Base-by-base conservation (phyloP, 2,797 vertebrate species). In the Helarctos malayanus region DNA sequence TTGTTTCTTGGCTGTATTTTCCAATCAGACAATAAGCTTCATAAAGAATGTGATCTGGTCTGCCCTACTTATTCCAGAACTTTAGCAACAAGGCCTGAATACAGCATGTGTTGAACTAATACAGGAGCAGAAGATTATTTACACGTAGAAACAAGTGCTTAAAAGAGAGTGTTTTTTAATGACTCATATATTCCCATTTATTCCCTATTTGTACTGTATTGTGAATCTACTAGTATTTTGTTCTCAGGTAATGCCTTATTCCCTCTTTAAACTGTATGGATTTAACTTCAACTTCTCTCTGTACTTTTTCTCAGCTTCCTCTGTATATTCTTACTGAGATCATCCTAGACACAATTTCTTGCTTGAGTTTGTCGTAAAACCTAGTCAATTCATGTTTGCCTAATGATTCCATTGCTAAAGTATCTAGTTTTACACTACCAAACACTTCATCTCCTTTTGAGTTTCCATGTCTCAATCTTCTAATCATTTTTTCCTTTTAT, bases 1-100 rank as follows among this genome's bases (percentile, higher is more conserved):
- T 81, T 89, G 32, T 87, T 90, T 86, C 54, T 87, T 90, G 89
- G 47, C 85, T 71, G 9, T 87, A 76, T 69, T 96, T 94, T 81
- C 73, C 52, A 75, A 25, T 38, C 52, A 81, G 65, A 85, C 25
- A 71, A 65, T 68, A 65, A 54, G 3, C 19, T 92, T 84, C 68
- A 23, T 61, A 61, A 89, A 56, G 9, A 89, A 68, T 38, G 1
- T 27, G 56, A 41, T 80, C 65, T 38, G 6, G 8, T 38, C 18
- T 80, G 23, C 15, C 4, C 94, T 89, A 63, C 7, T 63, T 57
- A 57, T 69, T 71, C 15, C 21, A 79, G 32, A 16, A 12, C n/a
- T 78, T 47, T 45, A 92, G 65, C 52, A 76, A 35, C 16, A 87
- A 73, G 29, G 14, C 23, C 69, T 91, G 76, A 84, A 47, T 49